phyloP scores from a whole-genome alignment of 1,140 invertebrate genomes.

The Trichonephila inaurata region DNA sequence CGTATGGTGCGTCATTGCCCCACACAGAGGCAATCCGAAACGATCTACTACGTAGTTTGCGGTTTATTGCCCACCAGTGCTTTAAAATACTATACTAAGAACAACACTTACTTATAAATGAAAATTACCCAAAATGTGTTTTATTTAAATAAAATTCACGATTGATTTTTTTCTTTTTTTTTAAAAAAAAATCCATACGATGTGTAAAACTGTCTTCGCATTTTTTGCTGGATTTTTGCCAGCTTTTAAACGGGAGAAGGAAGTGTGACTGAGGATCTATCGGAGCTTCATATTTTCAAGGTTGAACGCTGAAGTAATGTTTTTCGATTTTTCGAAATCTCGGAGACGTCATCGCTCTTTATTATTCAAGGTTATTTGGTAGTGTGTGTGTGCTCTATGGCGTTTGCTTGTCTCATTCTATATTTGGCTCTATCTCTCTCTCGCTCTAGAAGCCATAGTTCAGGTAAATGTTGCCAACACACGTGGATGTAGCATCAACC shows the following conservation, averaged over 20 bases:
- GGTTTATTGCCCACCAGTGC: not conserved
- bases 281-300: slow-evolving; percentile 61
- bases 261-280: slow-evolving; percentile 31
- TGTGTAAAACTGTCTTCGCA: not conserved
- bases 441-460: no score
- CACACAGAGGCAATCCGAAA: not conserved
- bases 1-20: slow-evolving; percentile 10
- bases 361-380: slow-evolving; percentile 51
- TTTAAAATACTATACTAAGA: not conserved
- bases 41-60: not conserved
- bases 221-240: slow-evolving; percentile 62
- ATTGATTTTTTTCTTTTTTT: not conserved
- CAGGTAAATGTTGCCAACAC: slow-evolving; percentile 6
- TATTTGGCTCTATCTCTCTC: not conserved
- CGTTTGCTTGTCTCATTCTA: not conserved
- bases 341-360: slow-evolving; percentile 54
- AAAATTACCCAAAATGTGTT: not conserved
- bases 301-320: slow-evolving; percentile 66
- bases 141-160: not conserved
- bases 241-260: slow-evolving; percentile 16
- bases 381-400: not conserved
- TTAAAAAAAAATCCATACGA: not conserved
- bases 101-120: not conserved
- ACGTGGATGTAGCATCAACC: not conserved
- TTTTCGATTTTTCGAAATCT: slow-evolving; percentile 61